Evolutionary conservation across 35 echinoderm and acorn worm species (phyloP).

Genomic region (Stichopus chloronotus): DNA sequence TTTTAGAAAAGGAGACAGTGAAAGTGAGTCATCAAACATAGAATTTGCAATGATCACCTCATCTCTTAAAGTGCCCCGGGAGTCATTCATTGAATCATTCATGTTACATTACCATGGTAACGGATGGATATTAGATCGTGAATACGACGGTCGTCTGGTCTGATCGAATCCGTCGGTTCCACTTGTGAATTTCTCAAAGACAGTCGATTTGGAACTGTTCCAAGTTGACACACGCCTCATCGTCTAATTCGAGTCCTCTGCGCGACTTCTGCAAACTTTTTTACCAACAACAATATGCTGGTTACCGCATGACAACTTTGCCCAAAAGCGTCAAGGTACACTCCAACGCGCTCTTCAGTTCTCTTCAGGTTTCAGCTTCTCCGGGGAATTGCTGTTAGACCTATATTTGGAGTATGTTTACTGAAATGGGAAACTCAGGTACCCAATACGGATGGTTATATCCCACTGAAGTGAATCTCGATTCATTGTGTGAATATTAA

Average conservation of each 20-base stretch:
- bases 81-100: slow-evolving; percentile 51
- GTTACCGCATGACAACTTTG: slow-evolving; percentile 35
- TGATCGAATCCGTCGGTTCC: slow-evolving; percentile 37
- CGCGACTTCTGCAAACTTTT: slow-evolving; percentile 34
- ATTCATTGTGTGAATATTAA: slow-evolving; percentile 50
- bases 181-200: slow-evolving; percentile 32
- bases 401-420: slow-evolving; percentile 51
- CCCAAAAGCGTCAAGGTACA: slow-evolving; percentile 49
- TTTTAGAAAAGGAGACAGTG: neutral
- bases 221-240: slow-evolving; percentile 49
- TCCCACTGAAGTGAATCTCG: slow-evolving; percentile 43
- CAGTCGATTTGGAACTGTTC: slow-evolving; percentile 45
- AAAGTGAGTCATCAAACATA: slow-evolving; percentile 50
- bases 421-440: slow-evolving; percentile 50
- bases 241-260: slow-evolving; percentile 5
- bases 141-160: slow-evolving; percentile 46
- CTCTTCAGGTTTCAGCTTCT: slow-evolving; percentile 21
- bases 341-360: slow-evolving; percentile 44
- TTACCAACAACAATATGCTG: slow-evolving; percentile 50
- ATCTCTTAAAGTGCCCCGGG: slow-evolving; percentile 48
- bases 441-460: slow-evolving; percentile 44
- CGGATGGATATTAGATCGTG: slow-evolving; percentile 52
- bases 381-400: slow-evolving; percentile 43
- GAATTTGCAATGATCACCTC: slow-evolving; percentile 51
- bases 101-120: slow-evolving; percentile 40